phyloP scores from a whole-genome alignment of 2,888 invertebrate species.

The Rhyacophila evoluta region DNA sequence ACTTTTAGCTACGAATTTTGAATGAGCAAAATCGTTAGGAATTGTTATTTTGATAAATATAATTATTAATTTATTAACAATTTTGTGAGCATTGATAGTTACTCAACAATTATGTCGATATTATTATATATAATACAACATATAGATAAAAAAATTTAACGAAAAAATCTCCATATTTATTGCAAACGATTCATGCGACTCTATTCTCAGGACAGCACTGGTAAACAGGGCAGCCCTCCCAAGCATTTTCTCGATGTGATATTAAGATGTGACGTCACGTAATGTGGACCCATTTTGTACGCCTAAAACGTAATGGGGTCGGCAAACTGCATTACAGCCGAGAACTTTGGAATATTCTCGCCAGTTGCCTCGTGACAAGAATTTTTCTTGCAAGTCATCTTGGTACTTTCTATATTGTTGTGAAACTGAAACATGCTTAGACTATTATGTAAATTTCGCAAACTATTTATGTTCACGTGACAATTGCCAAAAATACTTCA shows the following conservation, averaged over 20 bases:
- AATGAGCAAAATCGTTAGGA: too few relatives aligned
- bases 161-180: too few relatives aligned
- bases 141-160: too few relatives aligned
- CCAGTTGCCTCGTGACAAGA: constrained; percentile 6
- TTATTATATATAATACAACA: too few relatives aligned
- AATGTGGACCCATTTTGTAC: constrained; percentile 10
- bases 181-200: too few relatives aligned
- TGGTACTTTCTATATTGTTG: neutral
- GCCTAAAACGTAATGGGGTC: constrained; percentile 24
- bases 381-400: neutral
- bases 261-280: constrained; percentile 24
- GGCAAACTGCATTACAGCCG: constrained; percentile 19
- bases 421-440: constrained; percentile 1
- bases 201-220: neutral
- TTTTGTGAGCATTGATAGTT: too few relatives aligned
- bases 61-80: too few relatives aligned
- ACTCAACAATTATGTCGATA: too few relatives aligned
- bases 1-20: too few relatives aligned
- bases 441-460: neutral
- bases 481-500: too few relatives aligned
- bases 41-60: too few relatives aligned
- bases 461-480: too few relatives aligned
- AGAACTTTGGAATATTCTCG: constrained; percentile 12
- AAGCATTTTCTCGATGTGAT: constrained; percentile 15
- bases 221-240: neutral